A percentile compares a stretch with the other conserved stretches of the same genome.
Conservation (phyloP, 2,113 vertebrate genomes). For the Symphodus melops region DNA sequence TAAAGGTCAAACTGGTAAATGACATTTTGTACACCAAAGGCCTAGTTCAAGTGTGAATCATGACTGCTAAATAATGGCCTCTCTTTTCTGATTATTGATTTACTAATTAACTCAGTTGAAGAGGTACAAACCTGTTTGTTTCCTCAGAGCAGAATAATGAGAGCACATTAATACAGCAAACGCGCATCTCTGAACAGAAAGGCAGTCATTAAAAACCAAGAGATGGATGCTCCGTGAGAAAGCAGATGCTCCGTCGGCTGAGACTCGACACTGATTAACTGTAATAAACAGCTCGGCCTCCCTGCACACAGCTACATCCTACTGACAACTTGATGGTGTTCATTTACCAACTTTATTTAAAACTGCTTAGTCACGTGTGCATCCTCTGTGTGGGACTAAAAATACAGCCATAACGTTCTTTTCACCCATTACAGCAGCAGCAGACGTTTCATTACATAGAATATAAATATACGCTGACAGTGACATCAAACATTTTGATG, state of each 20-base stretch:
- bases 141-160: constrained; percentile 77
- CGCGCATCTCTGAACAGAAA: constrained; percentile 68
- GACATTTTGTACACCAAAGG: too few relatives aligned
- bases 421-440: constrained; percentile 4
- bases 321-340: constrained; percentile 46
- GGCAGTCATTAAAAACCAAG: constrained; percentile 80
- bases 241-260: constrained; percentile 87
- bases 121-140: neutral
- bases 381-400: constrained; percentile 24
- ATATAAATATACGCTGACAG: neutral
- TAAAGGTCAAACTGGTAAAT: too few relatives aligned
- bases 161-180: constrained; percentile 77
- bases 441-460: neutral
- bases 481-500: too few relatives aligned
- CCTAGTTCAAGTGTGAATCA: neutral
- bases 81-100: neutral
- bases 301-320: constrained; percentile 15
- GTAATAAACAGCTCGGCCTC: constrained; percentile 27
- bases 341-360: constrained; percentile 36
- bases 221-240: constrained; percentile 80
- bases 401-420: constrained; percentile 37
- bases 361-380: constrained; percentile 21
- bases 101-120: neutral
- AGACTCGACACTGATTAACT: constrained; percentile 48
- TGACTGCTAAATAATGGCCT: neutral